Evolutionary conservation across 2,888 invertebrate genomes (phyloP), one percentile per base, ranked within the genome.

Genomic region (Pegoplata infirma): DNA sequence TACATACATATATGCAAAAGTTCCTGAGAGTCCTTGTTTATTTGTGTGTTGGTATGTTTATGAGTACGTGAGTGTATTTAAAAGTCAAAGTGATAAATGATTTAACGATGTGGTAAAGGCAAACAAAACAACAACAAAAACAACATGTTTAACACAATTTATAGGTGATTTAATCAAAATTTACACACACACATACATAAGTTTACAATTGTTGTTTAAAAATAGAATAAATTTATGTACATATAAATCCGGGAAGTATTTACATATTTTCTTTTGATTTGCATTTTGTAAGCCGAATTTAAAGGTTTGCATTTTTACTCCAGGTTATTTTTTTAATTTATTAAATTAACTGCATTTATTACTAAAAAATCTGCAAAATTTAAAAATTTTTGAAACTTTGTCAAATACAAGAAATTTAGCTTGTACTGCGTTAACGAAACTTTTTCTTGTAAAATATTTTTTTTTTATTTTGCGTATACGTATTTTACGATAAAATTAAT

Each of bases 41-140:
- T 14, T 23, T 25, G 25, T 25, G 25, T 53, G 25, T 12, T 16
- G 47, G 32, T 49, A 36, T 51, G 49, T 63, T 51, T 63, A 59
- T 59, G 59, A 3, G 36, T 12, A 40, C 36, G n/a, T 40, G 36
- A 40, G 36, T 40, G 36, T 40, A 40, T 40, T 40, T 25, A 32
- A 61, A 49, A 17, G 28, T 28, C 46, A 63, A 21, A 36, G 63
- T 63, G 49, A 63, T 63, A 63, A 63, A 63, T 63, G 49, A 32
- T 63, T 49, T 63, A 36, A 63, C 63, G 36, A 49, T 63, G 49
- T 63, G 63, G 19, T 21, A 51, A 36, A 47, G 5, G 16, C 25
- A 53, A 53, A 23, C 19, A 56, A 14, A 12, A 61, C n/a, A n/a
- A n/a, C n/a, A n/a, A n/a, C n/a, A n/a, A n/a, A n/a, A n/a, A n/a